These are phyloP conservation scores for Ceraclea dissimilis DNA, from an alignment of 2,888 invertebrate species.

Conservation along the genomic window DNA sequence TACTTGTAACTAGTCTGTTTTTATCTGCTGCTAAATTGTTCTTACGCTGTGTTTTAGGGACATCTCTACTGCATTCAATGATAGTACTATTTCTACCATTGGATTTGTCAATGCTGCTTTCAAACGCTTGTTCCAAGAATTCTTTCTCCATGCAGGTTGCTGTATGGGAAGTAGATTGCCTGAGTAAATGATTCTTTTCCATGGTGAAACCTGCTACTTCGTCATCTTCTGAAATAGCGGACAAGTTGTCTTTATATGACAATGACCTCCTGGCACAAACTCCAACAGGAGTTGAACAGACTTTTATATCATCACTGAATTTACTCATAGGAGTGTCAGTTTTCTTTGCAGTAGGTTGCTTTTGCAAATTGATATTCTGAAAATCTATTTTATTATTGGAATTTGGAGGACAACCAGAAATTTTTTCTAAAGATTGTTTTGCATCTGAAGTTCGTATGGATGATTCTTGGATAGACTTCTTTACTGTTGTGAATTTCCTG, in stretches of 20 bases:
- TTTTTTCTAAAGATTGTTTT: background rate
- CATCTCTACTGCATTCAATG: background rate
- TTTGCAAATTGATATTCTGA: background rate
- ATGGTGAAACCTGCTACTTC: constrained; percentile 25
- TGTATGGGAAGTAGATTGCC: constrained; percentile 1
- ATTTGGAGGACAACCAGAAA: background rate
- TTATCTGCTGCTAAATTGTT: constrained; percentile 29
- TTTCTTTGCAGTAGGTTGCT: background rate
- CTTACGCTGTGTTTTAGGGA: background rate
- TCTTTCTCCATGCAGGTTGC: constrained; percentile 32
- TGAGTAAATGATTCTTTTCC: background rate
- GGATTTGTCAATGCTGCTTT: constrained; percentile 29
- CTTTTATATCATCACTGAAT: constrained; percentile 37
- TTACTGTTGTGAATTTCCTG: background rate
- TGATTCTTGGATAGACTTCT: background rate
- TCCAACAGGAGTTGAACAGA: constrained; percentile 39
- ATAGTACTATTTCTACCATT: constrained; percentile 9
- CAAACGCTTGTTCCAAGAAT: constrained; percentile 39
- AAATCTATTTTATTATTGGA: background rate
- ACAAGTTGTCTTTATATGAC: constrained; percentile 30
- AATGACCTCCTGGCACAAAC: constrained; percentile 36
- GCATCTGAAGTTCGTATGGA: background rate
- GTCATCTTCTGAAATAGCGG: constrained; percentile 27
- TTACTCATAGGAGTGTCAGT: constrained; percentile 34
- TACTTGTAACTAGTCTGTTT: background rate